Evolutionary conservation across 2,888 invertebrate genomes (phyloP).

Genomic region (Clostera curtula): DNA sequence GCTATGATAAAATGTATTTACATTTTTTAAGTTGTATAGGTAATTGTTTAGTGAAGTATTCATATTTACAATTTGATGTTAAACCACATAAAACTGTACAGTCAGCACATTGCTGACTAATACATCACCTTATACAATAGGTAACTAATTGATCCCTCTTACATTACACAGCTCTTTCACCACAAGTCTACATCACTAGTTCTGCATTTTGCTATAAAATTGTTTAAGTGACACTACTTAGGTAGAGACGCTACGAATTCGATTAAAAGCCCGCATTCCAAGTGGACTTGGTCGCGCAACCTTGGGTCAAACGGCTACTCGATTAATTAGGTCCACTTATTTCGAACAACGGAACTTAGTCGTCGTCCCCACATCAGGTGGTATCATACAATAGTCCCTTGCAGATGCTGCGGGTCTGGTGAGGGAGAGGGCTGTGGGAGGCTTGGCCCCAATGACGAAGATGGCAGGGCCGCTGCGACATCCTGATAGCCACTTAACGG

Average conservation of each 20-base stretch:
- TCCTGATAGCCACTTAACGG: constrained; percentile 67
- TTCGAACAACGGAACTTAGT: constrained; percentile 84
- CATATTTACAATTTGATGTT: constrained; percentile 22
- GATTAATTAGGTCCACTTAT: constrained; percentile 82
- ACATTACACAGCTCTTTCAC: constrained; percentile 56
- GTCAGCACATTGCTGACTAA: constrained; percentile 35
- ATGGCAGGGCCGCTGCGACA: constrained; percentile 55
- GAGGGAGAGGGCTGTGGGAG: constrained; percentile 47
- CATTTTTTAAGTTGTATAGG: constrained; percentile 17
- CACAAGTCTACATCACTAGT: constrained; percentile 38
- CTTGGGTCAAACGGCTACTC: too few species aligned
- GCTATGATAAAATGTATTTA: too few species aligned
- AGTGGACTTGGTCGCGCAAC: constrained; percentile 17
- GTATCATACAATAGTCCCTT: constrained; percentile 96
- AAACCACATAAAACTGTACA: constrained; percentile 35
- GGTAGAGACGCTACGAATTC: constrained; percentile 52
- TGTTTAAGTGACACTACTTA: constrained; percentile 24
- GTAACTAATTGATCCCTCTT: constrained; percentile 72
- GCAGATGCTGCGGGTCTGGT: constrained; percentile 83
- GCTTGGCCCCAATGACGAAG: constrained; percentile 45
- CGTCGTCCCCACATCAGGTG: constrained; percentile 94
- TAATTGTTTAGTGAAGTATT: constrained; percentile 3
- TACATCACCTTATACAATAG: constrained; percentile 49
- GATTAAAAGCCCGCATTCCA: constrained; percentile 31
- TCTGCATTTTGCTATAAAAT: constrained; percentile 12